Percentiles rank a stretch among this genome's conserved stretches.
Conservation (phyloP, 2,797 vertebrate species). For the Pseudotriccus pelzelni region DNA sequence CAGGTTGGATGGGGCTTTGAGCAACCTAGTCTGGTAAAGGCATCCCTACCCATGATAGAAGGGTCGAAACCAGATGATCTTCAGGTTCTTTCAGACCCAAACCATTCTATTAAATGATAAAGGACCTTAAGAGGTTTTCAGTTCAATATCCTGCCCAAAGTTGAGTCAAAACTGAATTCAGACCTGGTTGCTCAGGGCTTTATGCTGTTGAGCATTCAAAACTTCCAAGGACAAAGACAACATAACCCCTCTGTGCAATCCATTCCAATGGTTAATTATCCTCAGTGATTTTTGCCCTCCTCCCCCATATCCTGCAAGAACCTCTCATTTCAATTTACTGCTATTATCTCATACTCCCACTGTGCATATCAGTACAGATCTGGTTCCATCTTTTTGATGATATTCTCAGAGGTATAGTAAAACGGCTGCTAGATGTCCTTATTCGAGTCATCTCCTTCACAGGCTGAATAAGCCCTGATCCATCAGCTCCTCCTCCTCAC, state of each 20-base stretch:
- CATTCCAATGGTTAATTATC: neutral
- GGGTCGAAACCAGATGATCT: neutral
- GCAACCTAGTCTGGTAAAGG: neutral
- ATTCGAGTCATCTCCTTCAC: neutral
- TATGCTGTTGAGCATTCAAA: neutral
- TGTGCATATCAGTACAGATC: neutral
- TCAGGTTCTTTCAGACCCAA: neutral
- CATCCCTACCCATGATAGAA: rapidly evolving
- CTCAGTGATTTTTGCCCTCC: neutral
- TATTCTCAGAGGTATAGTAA: rapidly evolving
- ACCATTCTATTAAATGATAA: neutral
- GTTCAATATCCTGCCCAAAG: neutral
- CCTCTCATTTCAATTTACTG: neutral
- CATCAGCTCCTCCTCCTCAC: neutral
- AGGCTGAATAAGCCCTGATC: neutral
- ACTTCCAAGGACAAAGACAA: neutral
- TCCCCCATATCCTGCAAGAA: neutral
- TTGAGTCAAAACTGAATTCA: neutral
- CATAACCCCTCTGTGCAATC: neutral
- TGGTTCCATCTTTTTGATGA: neutral
- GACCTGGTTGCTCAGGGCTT: neutral
- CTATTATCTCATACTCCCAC: neutral
- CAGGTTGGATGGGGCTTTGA: neutral
- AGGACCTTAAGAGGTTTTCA: neutral
- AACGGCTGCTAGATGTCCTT: neutral